Percentiles rank a stretch among this genome's conserved stretches.
These are phyloP conservation scores for Philhelius pedissequus DNA, from an alignment of 2,888 invertebrate species.

Conservation along the genomic window DNA sequence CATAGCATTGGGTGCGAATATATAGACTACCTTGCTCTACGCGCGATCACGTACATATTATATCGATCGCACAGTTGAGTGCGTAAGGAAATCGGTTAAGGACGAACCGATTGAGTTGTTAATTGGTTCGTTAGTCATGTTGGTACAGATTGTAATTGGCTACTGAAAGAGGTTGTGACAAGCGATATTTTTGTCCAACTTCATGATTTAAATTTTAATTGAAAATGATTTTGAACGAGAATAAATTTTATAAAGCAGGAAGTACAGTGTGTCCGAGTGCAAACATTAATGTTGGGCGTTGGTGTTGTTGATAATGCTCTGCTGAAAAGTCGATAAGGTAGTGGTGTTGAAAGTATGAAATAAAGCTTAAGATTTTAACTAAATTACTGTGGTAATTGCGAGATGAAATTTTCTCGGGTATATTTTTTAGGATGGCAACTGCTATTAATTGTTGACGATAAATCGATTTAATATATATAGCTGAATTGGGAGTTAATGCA, in stretches of 20 bases:
- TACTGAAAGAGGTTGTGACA: constrained; percentile 34
- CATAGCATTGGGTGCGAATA: not conserved
- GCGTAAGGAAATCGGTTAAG: constrained; percentile 35
- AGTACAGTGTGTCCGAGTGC: not conserved
- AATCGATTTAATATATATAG: not conserved
- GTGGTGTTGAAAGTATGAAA: not conserved
- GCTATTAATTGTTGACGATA: not conserved
- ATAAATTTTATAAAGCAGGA: not conserved
- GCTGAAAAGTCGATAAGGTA: not conserved
- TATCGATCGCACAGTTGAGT: not conserved
- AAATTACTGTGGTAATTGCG: not conserved
- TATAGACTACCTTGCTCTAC: too few species aligned
- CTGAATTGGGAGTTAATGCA: not conserved
- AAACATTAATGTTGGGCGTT: constrained; percentile 14
- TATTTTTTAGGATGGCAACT: too few species aligned
- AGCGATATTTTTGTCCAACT: constrained; percentile 6
- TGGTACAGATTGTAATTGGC: constrained; percentile 16
- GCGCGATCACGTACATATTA: not conserved
- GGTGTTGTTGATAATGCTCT: not conserved
- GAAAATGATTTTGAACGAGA: not conserved
- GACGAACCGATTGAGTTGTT: constrained; percentile 50
- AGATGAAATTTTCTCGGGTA: not conserved
- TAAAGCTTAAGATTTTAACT: not conserved
- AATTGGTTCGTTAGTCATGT: constrained; percentile 27
- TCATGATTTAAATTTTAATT: constrained; percentile 3